Percentiles rank a stretch among this genome's conserved stretches.
These are phyloP conservation scores for Pheucticus melanocephalus DNA, from an alignment of 2,113 vertebrate genomes.

Conservation along the genomic window DNA sequence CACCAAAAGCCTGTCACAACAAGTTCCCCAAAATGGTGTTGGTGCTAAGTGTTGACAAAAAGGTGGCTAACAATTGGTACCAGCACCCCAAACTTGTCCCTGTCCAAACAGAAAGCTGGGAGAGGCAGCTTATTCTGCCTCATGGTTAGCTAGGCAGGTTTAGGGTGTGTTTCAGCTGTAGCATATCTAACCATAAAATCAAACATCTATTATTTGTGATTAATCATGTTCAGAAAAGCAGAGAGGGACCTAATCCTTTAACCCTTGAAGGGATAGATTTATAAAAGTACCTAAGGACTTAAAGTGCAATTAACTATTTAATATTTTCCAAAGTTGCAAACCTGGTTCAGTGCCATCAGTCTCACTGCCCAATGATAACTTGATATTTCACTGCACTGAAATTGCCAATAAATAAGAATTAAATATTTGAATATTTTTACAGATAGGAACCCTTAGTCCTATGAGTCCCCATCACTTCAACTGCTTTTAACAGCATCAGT, in stretches of 20 bases:
- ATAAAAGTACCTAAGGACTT: background rate
- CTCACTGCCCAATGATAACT: background rate
- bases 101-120: background rate
- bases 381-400: background rate
- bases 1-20: background rate
- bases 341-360: background rate
- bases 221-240: background rate
- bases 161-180: background rate
- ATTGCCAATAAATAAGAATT: background rate
- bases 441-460: background rate
- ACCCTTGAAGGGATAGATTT: background rate
- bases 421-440: background rate
- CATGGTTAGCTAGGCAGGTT: background rate
- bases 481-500: background rate
- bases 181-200: background rate
- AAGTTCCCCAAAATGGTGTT: background rate
- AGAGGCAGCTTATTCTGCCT: background rate
- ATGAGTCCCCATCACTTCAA: background rate
- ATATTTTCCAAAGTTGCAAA: background rate
- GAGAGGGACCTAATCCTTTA: background rate
- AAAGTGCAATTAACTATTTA: background rate
- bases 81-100: background rate
- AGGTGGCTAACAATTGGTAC: background rate
- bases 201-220: background rate
- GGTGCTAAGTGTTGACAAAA: rapidly evolving